phyloP scores from a whole-genome alignment of 2,113 vertebrate genomes.

The Nicator chloris region DNA sequence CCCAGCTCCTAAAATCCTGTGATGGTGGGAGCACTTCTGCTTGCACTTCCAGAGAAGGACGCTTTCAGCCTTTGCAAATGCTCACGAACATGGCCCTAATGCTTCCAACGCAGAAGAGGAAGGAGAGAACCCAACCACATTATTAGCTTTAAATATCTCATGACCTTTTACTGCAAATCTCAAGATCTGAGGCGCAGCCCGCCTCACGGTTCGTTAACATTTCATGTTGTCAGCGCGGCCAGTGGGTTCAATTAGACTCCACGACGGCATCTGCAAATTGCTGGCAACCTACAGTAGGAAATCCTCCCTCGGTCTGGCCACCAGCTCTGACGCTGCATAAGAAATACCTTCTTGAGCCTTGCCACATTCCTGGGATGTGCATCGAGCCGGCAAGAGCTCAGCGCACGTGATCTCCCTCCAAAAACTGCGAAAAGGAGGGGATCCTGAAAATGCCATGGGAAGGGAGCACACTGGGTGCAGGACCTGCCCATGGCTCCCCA shows the following conservation, averaged over 20 bases:
- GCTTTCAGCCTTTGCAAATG: background rate
- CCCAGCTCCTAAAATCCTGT: background rate
- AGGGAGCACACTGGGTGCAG: background rate
- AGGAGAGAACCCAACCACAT: slow-evolving; percentile 16
- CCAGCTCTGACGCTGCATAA: background rate
- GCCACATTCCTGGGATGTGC: background rate
- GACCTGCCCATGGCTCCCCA: background rate
- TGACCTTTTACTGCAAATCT: slow-evolving; percentile 62
- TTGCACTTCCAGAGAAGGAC: background rate
- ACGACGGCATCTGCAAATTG: slow-evolving; percentile 30
- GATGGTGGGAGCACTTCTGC: background rate
- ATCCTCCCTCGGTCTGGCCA: background rate
- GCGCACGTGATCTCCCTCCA: rapidly evolving
- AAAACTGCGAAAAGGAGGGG: background rate
- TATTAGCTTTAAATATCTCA: slow-evolving; percentile 66
- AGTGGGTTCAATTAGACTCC: slow-evolving; percentile 50
- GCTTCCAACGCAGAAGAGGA: slow-evolving; percentile 40
- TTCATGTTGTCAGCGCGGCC: slow-evolving; percentile 43
- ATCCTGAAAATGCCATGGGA: rapidly evolving
- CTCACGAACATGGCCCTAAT: background rate
- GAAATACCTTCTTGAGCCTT: background rate
- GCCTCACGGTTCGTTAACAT: slow-evolving; percentile 49
- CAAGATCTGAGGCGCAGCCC: slow-evolving; percentile 29
- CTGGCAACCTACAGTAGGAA: slow-evolving; percentile 41
- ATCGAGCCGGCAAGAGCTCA: background rate